These are phyloP conservation scores for Cryptoleucopteryx plumbea DNA, from an alignment of 2,113 vertebrate species.

Conservation along the genomic window DNA sequence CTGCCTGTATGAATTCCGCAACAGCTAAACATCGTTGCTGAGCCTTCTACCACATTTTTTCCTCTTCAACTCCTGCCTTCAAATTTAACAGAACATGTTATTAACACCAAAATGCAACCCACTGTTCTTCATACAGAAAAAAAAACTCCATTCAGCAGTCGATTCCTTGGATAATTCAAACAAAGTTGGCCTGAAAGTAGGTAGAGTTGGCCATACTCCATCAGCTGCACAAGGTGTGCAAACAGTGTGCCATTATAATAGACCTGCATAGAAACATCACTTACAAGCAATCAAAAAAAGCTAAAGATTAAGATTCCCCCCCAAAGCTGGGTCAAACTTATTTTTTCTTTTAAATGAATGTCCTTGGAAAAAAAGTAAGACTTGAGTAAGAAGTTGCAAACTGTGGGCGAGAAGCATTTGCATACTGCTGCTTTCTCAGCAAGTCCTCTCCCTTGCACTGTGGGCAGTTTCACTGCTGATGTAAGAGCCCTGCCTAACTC, in stretches of 20 bases:
- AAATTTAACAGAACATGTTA: neutral
- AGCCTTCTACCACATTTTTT: neutral
- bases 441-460: neutral
- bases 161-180: neutral
- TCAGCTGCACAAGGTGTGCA: neutral
- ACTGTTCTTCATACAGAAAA: neutral
- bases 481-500: neutral
- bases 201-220: neutral
- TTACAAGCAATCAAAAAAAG: neutral
- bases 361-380: neutral
- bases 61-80: neutral
- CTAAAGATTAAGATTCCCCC: neutral
- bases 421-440: neutral
- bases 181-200: neutral
- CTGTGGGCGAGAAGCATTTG: neutral
- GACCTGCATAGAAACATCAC: neutral
- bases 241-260: neutral
- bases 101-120: neutral
- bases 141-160: neutral
- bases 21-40: neutral
- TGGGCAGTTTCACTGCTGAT: neutral
- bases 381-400: neutral
- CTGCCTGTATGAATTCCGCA: neutral
- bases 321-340: neutral
- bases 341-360: neutral